Percentiles rank a stretch among this genome's conserved stretches.
phyloP scores from a whole-genome alignment of 2,888 invertebrate species.

The Microplitis manilae region DNA sequence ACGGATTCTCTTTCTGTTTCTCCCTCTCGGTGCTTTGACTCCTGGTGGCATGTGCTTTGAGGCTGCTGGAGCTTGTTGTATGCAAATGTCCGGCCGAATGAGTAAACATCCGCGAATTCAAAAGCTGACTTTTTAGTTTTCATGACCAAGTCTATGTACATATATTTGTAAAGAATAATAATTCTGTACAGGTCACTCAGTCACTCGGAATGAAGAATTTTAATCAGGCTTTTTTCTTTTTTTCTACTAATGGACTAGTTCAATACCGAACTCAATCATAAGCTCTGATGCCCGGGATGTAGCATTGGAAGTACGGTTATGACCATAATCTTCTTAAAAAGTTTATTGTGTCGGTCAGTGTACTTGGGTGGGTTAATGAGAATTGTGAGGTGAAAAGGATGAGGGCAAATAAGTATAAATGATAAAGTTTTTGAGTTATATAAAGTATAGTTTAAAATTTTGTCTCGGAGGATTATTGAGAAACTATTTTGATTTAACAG shows the following conservation, averaged over 20 bases:
- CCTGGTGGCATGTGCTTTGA: conserved; percentile 11
- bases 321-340: no score
- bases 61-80: conserved; percentile 10
- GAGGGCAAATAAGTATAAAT: not conserved
- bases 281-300: no score
- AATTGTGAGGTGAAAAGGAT: not conserved
- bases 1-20: not conserved
- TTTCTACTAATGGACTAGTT: no score
- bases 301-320: no score
- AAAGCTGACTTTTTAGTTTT: conserved; percentile 2
- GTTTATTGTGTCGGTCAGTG: no score
- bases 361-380: not conserved
- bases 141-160: not conserved
- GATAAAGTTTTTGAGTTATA: not conserved
- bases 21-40: not conserved
- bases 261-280: no score
- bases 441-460: not conserved
- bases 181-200: not conserved
- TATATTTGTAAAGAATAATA: no score
- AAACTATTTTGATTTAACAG: not conserved
- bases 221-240: not conserved
- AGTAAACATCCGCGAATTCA: conserved; percentile 8
- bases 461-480: not conserved
- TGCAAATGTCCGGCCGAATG: conserved; percentile 8
- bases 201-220: not conserved